Evolutionary conservation across 1,140 invertebrate species (phyloP), one percentile per base, ranked within the genome.

Genomic region (Neodiprion virginianus): DNA sequence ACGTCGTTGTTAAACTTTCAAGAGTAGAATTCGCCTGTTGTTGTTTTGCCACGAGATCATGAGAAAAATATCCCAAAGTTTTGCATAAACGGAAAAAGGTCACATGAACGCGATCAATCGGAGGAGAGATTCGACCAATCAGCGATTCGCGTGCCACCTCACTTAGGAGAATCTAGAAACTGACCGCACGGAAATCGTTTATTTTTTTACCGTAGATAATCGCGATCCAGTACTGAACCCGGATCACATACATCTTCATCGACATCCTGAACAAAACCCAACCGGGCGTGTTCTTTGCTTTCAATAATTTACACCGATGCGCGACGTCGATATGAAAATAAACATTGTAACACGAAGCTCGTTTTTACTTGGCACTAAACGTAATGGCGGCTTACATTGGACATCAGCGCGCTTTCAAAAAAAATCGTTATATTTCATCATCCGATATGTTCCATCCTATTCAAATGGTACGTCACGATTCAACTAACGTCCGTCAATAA

Each of bases 61-160:
- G 78, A 77, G 79, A 80, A 77, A 80, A 81, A 79, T 80, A 84
- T 79, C 78, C 77, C 72, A 77, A 74, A 76, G 77, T 78, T 81
- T 79, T 81, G 76, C 78, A 81, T 80, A 76, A 81, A 83, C 77
- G 79, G 71, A 75, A 79, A 83, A 80, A 79, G 80, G 80, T 86
- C 83, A 86, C 84, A 82, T 84, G 84, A 84, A 78, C 79, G 76
- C 76, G 77, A 76, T 81, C 80, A 83, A 83, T 82, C 77, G 78
- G 71, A 71, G 72, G 11, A 65, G 50, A 21, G 50, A 72, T 72
- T 74, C 67, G 69, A 66, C 82, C 82, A 82, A 83, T 83, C 78
- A 69, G 53, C 47, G 72, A 65, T 70, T 66, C 68, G 23, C 66
- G 71, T 50, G 75, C 68, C 74, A 77, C 72, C 76, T 78, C 72